Evolutionary conservation across 2,888 invertebrate genomes (phyloP).

Genomic region (Drosophila gaucha): DNA sequence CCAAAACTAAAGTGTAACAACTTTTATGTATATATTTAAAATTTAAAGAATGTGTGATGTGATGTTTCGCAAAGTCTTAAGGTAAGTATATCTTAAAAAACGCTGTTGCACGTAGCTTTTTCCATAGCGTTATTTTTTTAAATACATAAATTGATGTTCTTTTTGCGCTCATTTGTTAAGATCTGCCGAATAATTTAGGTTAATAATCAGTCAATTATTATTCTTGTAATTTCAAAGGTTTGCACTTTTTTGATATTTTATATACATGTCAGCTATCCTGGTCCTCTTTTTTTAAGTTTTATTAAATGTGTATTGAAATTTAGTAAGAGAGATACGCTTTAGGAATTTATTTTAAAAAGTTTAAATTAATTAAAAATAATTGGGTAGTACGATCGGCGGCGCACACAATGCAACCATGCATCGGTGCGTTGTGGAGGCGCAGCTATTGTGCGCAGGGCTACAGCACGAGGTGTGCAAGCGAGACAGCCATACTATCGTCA

Average conservation of each 20-base stretch:
- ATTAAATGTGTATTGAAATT: too few species aligned
- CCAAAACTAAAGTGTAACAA: slow-evolving; percentile 1
- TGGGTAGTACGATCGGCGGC: not conserved
- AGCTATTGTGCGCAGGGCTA: slow-evolving; percentile 42
- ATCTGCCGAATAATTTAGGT: too few species aligned
- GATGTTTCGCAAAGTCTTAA: slow-evolving; percentile 28
- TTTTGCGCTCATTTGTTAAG: too few species aligned
- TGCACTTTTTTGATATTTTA: not conserved
- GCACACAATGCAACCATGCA: not conserved
- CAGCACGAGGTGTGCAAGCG: slow-evolving; percentile 23
- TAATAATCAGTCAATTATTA: too few species aligned
- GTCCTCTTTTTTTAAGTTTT: too few species aligned
- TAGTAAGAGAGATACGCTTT: too few species aligned
- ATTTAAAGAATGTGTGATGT: slow-evolving; percentile 13
- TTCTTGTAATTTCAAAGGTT: not conserved
- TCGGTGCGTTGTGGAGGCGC: slow-evolving; percentile 3
- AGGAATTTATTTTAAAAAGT: too few species aligned
- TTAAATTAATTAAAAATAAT: too few species aligned
- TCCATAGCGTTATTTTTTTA: too few species aligned
- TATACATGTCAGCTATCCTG: too few species aligned
- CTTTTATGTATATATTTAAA: slow-evolving; percentile 11
- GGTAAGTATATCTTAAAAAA: slow-evolving; percentile 31
- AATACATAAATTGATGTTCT: too few species aligned
- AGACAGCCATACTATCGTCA: slow-evolving; percentile 18
- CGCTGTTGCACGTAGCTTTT: too few species aligned